Evolutionary conservation across 2,113 vertebrate species (phyloP).

Genomic region (Salvelinus alpinus): DNA sequence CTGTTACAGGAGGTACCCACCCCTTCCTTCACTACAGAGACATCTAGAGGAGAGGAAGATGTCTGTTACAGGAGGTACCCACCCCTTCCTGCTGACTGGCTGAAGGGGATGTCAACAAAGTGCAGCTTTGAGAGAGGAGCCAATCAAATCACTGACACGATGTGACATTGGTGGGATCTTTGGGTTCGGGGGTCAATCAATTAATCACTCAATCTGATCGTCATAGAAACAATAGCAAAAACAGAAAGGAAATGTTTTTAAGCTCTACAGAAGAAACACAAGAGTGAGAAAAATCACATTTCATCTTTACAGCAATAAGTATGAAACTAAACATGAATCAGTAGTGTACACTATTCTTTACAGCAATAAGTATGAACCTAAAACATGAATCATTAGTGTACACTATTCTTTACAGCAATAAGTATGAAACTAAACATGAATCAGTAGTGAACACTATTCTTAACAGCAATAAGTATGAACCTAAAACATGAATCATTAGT

Average conservation of each 20-base stretch:
- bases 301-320: slow-evolving; percentile 57
- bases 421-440: no score
- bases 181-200: background rate
- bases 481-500: no score
- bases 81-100: background rate
- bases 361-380: no score
- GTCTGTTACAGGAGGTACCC: no score
- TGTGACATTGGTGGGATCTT: slow-evolving; percentile 7
- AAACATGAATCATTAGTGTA: no score
- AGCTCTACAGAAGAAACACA: slow-evolving; percentile 19
- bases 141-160: background rate
- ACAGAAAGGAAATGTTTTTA: slow-evolving; percentile 19
- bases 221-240: slow-evolving; percentile 11
- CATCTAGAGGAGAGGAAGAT: no score
- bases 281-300: slow-evolving; percentile 23
- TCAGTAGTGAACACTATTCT: no score
- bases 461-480: no score
- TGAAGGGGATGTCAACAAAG: background rate
- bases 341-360: no score
- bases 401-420: no score
- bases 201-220: background rate
- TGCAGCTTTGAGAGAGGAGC: slow-evolving; percentile 8
- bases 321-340: slow-evolving; percentile 53
- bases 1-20: no score
- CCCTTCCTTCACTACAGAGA: no score